Evolutionary conservation across 2,113 vertebrate species (phyloP).

Genomic region (Macquaria ambigua): DNA sequence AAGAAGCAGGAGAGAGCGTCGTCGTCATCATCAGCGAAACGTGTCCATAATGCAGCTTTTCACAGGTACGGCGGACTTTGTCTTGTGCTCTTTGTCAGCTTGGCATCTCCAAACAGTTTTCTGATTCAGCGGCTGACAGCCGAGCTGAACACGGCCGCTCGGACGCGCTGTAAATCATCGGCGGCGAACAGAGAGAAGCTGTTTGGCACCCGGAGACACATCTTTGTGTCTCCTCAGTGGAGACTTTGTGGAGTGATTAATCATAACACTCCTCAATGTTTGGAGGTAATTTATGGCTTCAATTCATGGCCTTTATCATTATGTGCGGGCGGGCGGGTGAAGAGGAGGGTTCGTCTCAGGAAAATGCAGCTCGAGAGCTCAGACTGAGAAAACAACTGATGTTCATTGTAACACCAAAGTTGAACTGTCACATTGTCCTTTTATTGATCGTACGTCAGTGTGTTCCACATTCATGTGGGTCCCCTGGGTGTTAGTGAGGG

Average conservation of each 20-base stretch:
- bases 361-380: slow-evolving; percentile 25
- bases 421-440: slow-evolving; percentile 40
- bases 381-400: slow-evolving; percentile 43
- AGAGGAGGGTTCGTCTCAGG: background rate
- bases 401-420: slow-evolving; percentile 34
- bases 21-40: slow-evolving; percentile 65
- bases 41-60: slow-evolving; percentile 71
- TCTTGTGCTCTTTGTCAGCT: slow-evolving; percentile 61
- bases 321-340: slow-evolving; percentile 33
- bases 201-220: slow-evolving; percentile 54
- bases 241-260: slow-evolving; percentile 80
- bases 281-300: slow-evolving; percentile 73
- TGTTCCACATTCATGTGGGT: background rate
- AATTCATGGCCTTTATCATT: slow-evolving; percentile 69
- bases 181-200: slow-evolving; percentile 37
- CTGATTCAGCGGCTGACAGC: slow-evolving; percentile 58
- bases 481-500: slow-evolving; percentile 13
- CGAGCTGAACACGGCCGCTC: background rate
- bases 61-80: slow-evolving; percentile 64
- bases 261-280: slow-evolving; percentile 72
- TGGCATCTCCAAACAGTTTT: slow-evolving; percentile 63
- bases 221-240: slow-evolving; percentile 69
- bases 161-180: slow-evolving; percentile 69
- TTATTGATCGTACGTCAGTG: slow-evolving; percentile 31
- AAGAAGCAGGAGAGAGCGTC: slow-evolving; percentile 57